Percentiles rank a stretch among this genome's conserved stretches.
Conservation (phyloP, 2,113 vertebrate species). For the Hystrix brachyura region DNA sequence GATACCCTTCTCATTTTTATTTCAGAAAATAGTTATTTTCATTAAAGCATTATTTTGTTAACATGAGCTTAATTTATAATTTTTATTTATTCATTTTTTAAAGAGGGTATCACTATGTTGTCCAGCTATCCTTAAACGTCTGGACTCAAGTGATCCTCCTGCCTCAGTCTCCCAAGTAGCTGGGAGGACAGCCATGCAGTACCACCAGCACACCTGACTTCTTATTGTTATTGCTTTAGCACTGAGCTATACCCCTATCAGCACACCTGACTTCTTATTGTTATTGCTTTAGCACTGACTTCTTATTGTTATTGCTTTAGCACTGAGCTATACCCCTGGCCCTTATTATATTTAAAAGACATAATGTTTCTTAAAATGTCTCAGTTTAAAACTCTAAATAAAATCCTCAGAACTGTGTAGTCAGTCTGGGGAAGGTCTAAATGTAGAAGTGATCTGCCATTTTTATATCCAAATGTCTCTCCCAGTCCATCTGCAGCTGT, state of each 20-base stretch:
- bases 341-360: background rate
- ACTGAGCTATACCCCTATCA: too few species aligned
- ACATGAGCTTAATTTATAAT: background rate
- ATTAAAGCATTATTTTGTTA: background rate
- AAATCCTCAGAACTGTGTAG: background rate
- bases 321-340: too few species aligned
- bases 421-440: background rate
- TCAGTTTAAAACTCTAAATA: constrained; percentile 45
- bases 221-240: background rate
- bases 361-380: background rate
- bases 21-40: background rate
- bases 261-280: background rate
- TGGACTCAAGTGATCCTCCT: background rate
- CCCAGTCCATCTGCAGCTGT: background rate
- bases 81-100: background rate
- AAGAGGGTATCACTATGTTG: background rate
- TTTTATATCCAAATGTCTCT: background rate
- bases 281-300: background rate
- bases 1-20: background rate
- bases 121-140: background rate
- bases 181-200: background rate
- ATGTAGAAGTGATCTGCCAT: background rate
- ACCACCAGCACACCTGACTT: background rate
- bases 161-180: background rate
- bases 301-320: background rate